Evolutionary conservation across 1,140 invertebrate species (phyloP).

Genomic region (Acyrthosiphon pisum): DNA sequence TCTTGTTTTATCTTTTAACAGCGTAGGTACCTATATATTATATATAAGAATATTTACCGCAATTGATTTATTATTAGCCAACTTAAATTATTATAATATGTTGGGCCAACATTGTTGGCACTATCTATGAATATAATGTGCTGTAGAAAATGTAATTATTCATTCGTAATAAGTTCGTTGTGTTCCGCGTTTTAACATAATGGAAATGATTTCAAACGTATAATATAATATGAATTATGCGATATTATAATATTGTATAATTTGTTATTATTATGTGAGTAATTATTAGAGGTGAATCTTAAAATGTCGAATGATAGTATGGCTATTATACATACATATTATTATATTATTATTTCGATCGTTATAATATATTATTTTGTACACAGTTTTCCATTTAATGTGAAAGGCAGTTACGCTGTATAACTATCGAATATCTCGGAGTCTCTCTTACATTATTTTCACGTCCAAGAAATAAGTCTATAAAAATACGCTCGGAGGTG

Average conservation of each 20-base stretch:
- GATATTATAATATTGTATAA: too few relatives aligned
- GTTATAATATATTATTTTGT: too few relatives aligned
- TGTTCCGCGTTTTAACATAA: neutral
- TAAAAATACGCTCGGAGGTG: neutral
- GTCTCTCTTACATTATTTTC: neutral
- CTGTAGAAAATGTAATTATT: neutral
- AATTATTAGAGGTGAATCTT: neutral
- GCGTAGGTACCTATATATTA: too few relatives aligned
- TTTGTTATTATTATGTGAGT: too few relatives aligned
- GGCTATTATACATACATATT: too few relatives aligned
- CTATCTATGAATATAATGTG: neutral
- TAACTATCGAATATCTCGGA: neutral
- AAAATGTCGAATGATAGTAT: neutral
- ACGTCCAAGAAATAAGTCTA: neutral
- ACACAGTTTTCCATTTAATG: neutral
- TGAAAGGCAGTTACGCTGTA: neutral
- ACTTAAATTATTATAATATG: neutral
- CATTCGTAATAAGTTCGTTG: neutral
- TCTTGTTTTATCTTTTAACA: neutral
- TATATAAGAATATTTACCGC: neutral
- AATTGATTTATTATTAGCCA: neutral
- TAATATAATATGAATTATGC: too few relatives aligned
- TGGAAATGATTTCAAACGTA: too few relatives aligned
- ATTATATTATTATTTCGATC: neutral
- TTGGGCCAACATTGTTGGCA: neutral